These are phyloP conservation scores for Acleris laterana DNA, from an alignment of 2,888 invertebrate genomes.

Conservation along the genomic window DNA sequence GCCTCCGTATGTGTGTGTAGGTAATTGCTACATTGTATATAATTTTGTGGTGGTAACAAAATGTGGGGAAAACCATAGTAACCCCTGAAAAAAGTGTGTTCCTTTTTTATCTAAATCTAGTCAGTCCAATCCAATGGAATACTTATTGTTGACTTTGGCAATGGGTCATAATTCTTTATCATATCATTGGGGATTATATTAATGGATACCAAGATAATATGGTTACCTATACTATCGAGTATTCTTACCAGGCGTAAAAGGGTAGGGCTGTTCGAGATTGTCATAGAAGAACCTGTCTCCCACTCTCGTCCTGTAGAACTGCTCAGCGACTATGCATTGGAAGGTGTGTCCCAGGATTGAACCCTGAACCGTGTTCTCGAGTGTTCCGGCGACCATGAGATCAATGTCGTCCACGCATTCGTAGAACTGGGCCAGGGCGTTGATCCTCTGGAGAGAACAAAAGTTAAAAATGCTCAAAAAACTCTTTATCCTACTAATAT, in stretches of 20 bases:
- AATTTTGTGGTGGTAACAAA: no score
- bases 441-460: constrained; percentile 82
- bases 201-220: no score
- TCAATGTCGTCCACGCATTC: constrained; percentile 94
- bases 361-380: constrained; percentile 90
- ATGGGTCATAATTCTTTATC: no score
- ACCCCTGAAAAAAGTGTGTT: no score
- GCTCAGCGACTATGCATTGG: constrained; percentile 93
- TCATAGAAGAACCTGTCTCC: constrained; percentile 95
- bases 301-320: constrained; percentile 92
- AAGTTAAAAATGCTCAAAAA: no score
- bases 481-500: background rate
- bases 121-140: no score
- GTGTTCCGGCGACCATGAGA: constrained; percentile 92
- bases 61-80: no score
- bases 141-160: no score
- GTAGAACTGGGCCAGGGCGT: constrained; percentile 87
- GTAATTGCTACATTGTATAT: no score
- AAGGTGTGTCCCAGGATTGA: constrained; percentile 94
- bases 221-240: background rate
- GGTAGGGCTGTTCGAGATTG: constrained; percentile 85
- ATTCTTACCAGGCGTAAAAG: constrained; percentile 85
- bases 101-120: no score
- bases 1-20: no score
- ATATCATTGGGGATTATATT: no score